Evolutionary conservation across 1,140 invertebrate genomes (phyloP), one percentile per base, ranked within the genome.

Genomic region (Trichoplusia ni): DNA sequence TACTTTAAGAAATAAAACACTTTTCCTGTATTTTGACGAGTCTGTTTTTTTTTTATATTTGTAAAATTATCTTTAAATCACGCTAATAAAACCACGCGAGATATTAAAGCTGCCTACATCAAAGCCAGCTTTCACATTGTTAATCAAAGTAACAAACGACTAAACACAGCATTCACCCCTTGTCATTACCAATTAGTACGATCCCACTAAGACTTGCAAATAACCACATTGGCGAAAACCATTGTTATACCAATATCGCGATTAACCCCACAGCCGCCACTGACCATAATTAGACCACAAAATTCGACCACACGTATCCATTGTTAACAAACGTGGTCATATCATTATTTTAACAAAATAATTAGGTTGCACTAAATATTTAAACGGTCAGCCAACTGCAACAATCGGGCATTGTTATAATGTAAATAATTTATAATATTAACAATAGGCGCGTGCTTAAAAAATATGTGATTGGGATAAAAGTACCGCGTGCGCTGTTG

Each of bases 271-370:
- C 18, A 49, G 14, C 9, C 19, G 54, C 8, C 38, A 66, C 49
- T 56, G 40, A 59, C 40, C 62, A 66, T 77, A 75, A 77, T 77
- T 73, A 70, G 44, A 23, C 46, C 23, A 68, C 65, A 40, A 64
- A 70, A 71, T 70, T 66, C 49, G 29, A 35, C 47, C 44, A 47
- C 64, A 61, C 60, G 60, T 51, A 31, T 16, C 6, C 35, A 69
- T 74, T 70, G 54, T 64, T 18, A 14, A 19, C 46, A 13, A 47
- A 53, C 61, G 65, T 51, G 64, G 59, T 69, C 63, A 60, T 69
- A 73, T 75, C 60, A 77, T 79, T 81, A 84, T 73, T 73, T 72
- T 82, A 84, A 82, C 75, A 64, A 75, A 81, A 82, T 84, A 82
- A 84, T 85, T 85, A 82, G 72, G 29, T 69, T 46, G 44, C 54